Conservation (phyloP, 2,888 invertebrate species). For the Eupsilia transversa region DNA sequence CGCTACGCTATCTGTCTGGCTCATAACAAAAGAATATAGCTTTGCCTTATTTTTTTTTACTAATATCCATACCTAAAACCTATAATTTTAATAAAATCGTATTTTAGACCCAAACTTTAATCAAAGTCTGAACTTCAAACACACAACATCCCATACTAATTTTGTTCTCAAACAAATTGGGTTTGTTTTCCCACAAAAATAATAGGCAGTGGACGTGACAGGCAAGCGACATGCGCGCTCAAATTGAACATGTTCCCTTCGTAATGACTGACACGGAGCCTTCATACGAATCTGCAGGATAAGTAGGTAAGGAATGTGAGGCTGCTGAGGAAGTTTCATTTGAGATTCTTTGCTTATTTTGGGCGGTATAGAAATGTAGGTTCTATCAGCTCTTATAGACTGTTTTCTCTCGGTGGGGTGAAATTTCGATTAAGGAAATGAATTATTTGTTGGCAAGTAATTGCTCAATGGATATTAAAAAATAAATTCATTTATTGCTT, state of each 20-base stretch:
- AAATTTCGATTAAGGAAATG: not conserved
- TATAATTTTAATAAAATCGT: not conserved
- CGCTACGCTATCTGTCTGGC: not conserved
- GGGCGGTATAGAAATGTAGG: not conserved
- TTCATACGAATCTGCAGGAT: slow-evolving; percentile 59
- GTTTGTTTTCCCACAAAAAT: slow-evolving; percentile 62
- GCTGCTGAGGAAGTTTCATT: not conserved
- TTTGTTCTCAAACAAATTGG: slow-evolving; percentile 53
- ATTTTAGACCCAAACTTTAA: slow-evolving; percentile 15
- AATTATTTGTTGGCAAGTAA: not conserved
- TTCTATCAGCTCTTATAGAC: not conserved
- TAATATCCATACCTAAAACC: no score
- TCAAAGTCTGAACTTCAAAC: slow-evolving; percentile 41
- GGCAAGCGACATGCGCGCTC: slow-evolving; percentile 59
- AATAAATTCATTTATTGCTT: slow-evolving; percentile 10
- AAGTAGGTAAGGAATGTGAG: slow-evolving; percentile 42
- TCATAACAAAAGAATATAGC: not conserved
- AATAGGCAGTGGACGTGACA: slow-evolving; percentile 55
- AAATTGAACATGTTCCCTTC: slow-evolving; percentile 59
- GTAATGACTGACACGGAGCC: slow-evolving; percentile 60
- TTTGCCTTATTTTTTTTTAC: no score
- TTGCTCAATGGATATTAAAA: not conserved
- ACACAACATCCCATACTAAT: slow-evolving; percentile 41
- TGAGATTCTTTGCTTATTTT: slow-evolving; percentile 14
- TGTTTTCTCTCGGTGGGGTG: not conserved